These are phyloP conservation scores for Dolichotis patagonum DNA, from an alignment of 2,113 vertebrate species.

Conservation along the genomic window DNA sequence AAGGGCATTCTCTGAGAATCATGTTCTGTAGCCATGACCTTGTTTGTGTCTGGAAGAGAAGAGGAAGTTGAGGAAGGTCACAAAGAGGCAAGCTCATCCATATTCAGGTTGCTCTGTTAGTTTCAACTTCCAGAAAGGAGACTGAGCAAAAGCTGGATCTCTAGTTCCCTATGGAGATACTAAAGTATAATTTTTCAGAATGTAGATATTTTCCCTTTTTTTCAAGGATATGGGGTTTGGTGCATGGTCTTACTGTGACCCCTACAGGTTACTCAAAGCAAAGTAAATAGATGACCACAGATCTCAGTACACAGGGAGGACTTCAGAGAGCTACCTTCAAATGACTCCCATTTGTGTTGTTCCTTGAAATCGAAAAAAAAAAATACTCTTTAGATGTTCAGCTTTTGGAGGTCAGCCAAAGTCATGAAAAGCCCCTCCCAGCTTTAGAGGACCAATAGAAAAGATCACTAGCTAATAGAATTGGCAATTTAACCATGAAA, in stretches of 20 bases:
- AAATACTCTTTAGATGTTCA: slow-evolving; percentile 12
- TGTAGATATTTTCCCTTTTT: not conserved
- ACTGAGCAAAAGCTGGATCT: not conserved
- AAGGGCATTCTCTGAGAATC: not conserved
- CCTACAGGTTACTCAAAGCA: slow-evolving; percentile 67
- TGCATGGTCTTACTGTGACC: slow-evolving; percentile 72
- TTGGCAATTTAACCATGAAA: slow-evolving; percentile 14
- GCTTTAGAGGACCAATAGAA: not conserved
- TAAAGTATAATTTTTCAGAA: not conserved
- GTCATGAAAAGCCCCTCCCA: not conserved
- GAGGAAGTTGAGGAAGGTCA: slow-evolving; percentile 6
- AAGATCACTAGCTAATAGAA: not conserved
- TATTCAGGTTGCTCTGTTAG: not conserved
- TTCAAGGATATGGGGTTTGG: not conserved
- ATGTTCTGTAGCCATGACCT: not conserved
- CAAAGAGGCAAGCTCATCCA: not conserved
- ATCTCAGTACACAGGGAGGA: not conserved
- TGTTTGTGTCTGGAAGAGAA: not conserved
- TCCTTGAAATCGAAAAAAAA: slow-evolving; percentile 53
- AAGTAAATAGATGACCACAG: not conserved
- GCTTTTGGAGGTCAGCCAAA: slow-evolving; percentile 19
- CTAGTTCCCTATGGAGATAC: not conserved
- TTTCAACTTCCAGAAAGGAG: not conserved
- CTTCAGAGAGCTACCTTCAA: not conserved
- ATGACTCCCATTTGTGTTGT: slow-evolving; percentile 22